Base-by-base conservation (phyloP, 1,140 invertebrate species). In the Drosophila teissieri region DNA sequence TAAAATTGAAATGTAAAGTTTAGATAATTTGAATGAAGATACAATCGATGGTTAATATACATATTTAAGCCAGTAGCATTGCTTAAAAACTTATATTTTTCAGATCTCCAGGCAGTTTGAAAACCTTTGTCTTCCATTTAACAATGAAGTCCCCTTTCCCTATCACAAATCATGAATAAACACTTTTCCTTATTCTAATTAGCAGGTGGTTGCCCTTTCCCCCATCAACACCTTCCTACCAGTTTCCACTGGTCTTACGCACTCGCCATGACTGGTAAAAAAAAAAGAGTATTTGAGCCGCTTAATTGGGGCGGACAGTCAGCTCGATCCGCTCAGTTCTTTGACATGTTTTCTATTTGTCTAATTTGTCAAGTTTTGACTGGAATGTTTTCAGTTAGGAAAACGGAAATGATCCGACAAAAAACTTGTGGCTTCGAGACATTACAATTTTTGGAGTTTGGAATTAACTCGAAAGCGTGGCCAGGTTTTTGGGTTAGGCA, bases 271-370 rank as follows among this genome's bases (percentile, higher is more conserved):
- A 89, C 84, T 74, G 44, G 63, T 60, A 15, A 12, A 15, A 62
- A 63, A 40, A 51, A 51, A 39, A 14, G n/a, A 14, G 31, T 4
- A 55, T 55, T 27, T 80, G 56, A 84, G 80, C 81, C 55, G 81
- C 80, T 85, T 84, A 84, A 85, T 84, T 84, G 80, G 65, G 80
- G 65, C 68, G 68, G 64, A 68, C 64, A 68, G 48, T 34, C 39
- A 7, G n/a, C 39, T 49, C 77, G 79, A 70, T 64, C 63, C 72
- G 68, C 67, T 86, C 78, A 78, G 78, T 78, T 85, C 68, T 89
- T 89, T 78, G 84, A 84, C 85, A 89, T 89, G 85, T 89, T 89
- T 89, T 84, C 84, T 89, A 90, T 89, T 89, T 88, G 84, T 89
- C 76, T 78, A 88, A 88, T 83, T 83, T 88, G 83, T 88, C 79